Evolutionary conservation across 2,113 vertebrate genomes (phyloP).

Genomic region (Carassius gibelio): DNA sequence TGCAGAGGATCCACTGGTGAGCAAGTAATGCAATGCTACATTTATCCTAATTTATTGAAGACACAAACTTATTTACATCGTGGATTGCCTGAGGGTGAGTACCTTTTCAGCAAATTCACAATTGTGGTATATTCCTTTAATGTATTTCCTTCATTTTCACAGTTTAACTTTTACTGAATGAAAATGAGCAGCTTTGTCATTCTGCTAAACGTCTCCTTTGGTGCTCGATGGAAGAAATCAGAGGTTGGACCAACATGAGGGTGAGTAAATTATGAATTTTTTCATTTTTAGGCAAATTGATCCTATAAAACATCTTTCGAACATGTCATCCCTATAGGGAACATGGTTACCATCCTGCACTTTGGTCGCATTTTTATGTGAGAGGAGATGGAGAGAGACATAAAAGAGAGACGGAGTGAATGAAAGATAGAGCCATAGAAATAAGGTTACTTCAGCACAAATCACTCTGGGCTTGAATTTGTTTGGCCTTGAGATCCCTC

Average conservation of each 20-base stretch:
- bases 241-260: not conserved
- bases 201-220: not conserved
- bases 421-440: slow-evolving; percentile 32
- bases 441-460: slow-evolving; percentile 39
- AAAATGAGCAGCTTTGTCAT: not conserved
- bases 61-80: no score
- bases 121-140: no score
- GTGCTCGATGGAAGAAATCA: not conserved
- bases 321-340: not conserved
- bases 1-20: no score
- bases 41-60: no score
- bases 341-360: not conserved
- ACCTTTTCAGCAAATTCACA: no score
- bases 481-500: slow-evolving; percentile 40
- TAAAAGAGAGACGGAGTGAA: not conserved
- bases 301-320: no score
- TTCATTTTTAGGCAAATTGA: no score
- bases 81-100: no score
- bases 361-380: not conserved
- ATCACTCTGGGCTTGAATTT: slow-evolving; percentile 19
- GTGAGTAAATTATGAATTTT: not conserved
- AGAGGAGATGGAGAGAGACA: not conserved
- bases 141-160: no score
- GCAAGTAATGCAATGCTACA: no score
- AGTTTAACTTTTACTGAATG: no score